Evolutionary conservation across 2,113 vertebrate species (phyloP).

Genomic region (Apaloderma vittatum): DNA sequence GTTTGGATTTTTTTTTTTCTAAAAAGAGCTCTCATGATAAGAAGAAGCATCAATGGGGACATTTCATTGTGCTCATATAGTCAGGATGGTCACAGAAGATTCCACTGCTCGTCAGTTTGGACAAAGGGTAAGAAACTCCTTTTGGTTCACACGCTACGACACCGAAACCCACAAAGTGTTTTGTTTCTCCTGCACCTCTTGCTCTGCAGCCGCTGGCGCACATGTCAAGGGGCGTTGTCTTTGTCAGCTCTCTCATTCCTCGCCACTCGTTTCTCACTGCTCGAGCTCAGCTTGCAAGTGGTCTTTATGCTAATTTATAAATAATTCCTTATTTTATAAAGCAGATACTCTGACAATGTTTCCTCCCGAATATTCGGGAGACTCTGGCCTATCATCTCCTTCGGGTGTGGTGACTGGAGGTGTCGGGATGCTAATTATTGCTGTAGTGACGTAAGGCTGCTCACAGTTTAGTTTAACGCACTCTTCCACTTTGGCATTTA

Average conservation of each 20-base stretch:
- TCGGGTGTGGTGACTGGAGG: conserved; percentile 86
- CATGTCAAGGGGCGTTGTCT: neutral
- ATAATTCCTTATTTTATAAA: conserved; percentile 84
- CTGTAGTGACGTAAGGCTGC: conserved; percentile 89
- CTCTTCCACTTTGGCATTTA: conserved; percentile 94
- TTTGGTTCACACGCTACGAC: conserved; percentile 49
- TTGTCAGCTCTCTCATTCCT: conserved; percentile 70
- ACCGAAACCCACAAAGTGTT: conserved; percentile 52
- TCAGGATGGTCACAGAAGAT: conserved; percentile 77
- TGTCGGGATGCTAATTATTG: conserved; percentile 91
- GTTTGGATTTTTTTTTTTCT: conserved; percentile 68
- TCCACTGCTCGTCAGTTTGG: conserved; percentile 21
- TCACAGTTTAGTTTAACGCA: conserved; percentile 93
- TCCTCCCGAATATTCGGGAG: conserved; percentile 85
- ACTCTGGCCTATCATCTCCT: conserved; percentile 82
- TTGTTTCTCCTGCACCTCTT: conserved; percentile 58
- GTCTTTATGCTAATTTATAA: conserved; percentile 66
- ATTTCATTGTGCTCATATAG: conserved; percentile 86
- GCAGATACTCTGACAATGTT: conserved; percentile 94
- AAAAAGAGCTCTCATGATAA: conserved; percentile 85
- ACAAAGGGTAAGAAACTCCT: conserved; percentile 76
- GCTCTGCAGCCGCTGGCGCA: neutral
- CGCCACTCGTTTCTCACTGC: conserved; percentile 38
- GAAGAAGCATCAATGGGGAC: conserved; percentile 84
- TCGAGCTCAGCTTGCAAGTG: conserved; percentile 60